A percentile compares a stretch with the other conserved stretches of the same genome.
Evolutionary conservation across 2,113 vertebrate genomes (phyloP).

Genomic region (Rhinichthys klamathensis): DNA sequence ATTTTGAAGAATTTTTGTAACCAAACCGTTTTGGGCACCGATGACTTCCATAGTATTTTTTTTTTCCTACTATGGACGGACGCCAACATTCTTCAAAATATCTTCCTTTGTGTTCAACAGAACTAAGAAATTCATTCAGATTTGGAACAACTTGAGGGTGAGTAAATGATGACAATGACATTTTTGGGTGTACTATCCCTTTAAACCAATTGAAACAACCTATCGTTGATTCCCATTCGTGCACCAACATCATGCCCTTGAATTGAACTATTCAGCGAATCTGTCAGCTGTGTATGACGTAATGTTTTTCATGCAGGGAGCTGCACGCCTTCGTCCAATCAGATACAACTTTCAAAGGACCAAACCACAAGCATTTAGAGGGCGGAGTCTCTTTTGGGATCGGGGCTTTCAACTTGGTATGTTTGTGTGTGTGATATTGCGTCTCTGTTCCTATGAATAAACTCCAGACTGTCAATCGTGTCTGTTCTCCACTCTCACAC

Average conservation of each 20-base stretch:
- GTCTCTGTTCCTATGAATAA: background rate
- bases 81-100: no score
- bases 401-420: conserved; percentile 83
- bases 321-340: conserved; percentile 76
- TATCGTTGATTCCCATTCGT: background rate
- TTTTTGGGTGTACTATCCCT: no score
- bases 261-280: conserved; percentile 11
- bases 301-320: conserved; percentile 66
- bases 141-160: no score
- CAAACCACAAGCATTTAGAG: conserved; percentile 77
- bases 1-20: no score
- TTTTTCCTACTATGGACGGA: no score
- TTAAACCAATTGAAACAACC: background rate
- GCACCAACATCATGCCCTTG: background rate
- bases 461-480: background rate
- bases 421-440: background rate
- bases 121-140: no score
- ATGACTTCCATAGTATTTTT: no score
- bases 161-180: no score
- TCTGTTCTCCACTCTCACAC: conserved; percentile 32
- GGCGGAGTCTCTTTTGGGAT: conserved; percentile 81
- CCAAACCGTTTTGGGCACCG: no score
- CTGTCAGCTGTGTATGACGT: conserved; percentile 17
- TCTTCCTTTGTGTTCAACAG: no score
- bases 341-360: conserved; percentile 67